Percentiles rank a stretch among this genome's conserved stretches.
These are phyloP conservation scores for Cylindroiulus punctatus DNA, from an alignment of 2,888 invertebrate species.

Conservation along the genomic window DNA sequence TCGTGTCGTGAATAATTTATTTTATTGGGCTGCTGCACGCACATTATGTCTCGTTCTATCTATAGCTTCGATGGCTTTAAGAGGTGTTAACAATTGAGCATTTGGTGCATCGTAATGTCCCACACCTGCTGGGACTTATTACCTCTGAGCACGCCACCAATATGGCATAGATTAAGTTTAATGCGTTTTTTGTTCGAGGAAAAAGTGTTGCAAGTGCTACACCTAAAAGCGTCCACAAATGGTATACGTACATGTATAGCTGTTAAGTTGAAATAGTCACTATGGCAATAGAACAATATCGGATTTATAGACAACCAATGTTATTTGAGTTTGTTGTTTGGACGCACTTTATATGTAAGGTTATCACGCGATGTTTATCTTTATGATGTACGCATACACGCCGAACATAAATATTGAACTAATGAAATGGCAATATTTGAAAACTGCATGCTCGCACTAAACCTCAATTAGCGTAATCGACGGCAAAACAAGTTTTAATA, in stretches of 20 bases:
- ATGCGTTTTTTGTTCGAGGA: constrained; percentile 10
- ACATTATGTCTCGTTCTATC: not conserved
- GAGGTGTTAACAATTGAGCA: constrained; percentile 37
- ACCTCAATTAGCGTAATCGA: not conserved
- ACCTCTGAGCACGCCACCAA: constrained; percentile 27
- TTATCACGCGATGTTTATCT: constrained; percentile 44
- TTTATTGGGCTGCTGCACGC: constrained; percentile 16
- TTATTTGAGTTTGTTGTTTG: constrained; percentile 36
- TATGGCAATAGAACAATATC: constrained; percentile 21
- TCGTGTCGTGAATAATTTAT: constrained; percentile 43
- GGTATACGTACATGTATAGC: not conserved
- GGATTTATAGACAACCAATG: constrained; percentile 35
- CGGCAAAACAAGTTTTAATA: not conserved
- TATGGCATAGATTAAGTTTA: constrained; percentile 23
- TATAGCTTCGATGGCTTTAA: not conserved
- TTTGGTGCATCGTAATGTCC: constrained; percentile 11
- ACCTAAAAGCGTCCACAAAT: not conserved
- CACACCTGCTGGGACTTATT: constrained; percentile 36
- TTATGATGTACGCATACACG: not conserved
- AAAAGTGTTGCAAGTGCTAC: not conserved
- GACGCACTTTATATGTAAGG: constrained; percentile 4
- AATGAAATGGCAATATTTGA: constrained; percentile 40
- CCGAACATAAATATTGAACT: constrained; percentile 34
- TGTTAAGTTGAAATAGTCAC: not conserved
- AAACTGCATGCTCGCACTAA: not conserved